Base-by-base conservation (phyloP, 2,113 vertebrate species). In the Neogobius melanostomus region DNA sequence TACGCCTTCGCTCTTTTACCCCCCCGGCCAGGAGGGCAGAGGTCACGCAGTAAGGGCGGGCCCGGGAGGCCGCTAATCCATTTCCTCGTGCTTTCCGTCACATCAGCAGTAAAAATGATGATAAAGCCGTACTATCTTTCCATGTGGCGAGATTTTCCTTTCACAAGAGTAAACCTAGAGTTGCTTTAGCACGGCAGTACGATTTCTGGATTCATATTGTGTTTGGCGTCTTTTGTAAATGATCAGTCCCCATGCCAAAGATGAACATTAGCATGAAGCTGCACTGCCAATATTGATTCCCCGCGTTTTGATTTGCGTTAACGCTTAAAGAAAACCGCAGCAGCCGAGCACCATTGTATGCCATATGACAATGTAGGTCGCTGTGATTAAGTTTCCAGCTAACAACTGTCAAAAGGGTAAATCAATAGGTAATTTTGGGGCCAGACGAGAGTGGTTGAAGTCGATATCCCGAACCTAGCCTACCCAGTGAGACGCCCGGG, bases 341-440 rank as follows among this genome's bases (percentile, higher is more conserved):
- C 65, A 69, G 53, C 71, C 65, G 14, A 86, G 86, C 82, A 87
- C 71, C 86, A 83, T 8, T 86, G 71, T 79, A 77, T 77, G 77
- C 84, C 46, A 77, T 88, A 88, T 90, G 86, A 91, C 86, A 88
- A 88, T 84, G 87, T 89, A 87, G 82, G 87, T 90, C 79, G 72
- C 69, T 66, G 72, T 91, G 89, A 92, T 91, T 91, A 89, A 86
- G 85, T 88, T 91, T 91, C 85, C 84, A 88, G 79, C 88, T 88
- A 90, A 89, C 85, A 90, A 88, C 86, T 84, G 86, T 91, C 90
- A 89, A 92, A 91, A 87, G 88, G 85, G 77, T 82, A 89, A 92
- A 93, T 92, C 90, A 77, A 92, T 92, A 91, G 82, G 88, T 91
- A 91, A 90, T 91, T 91, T 88, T 87, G 77, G 81, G 85, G 83